These are phyloP conservation scores for Scaptomyza parva DNA, from an alignment of 2,888 invertebrate genomes.

Conservation along the genomic window DNA sequence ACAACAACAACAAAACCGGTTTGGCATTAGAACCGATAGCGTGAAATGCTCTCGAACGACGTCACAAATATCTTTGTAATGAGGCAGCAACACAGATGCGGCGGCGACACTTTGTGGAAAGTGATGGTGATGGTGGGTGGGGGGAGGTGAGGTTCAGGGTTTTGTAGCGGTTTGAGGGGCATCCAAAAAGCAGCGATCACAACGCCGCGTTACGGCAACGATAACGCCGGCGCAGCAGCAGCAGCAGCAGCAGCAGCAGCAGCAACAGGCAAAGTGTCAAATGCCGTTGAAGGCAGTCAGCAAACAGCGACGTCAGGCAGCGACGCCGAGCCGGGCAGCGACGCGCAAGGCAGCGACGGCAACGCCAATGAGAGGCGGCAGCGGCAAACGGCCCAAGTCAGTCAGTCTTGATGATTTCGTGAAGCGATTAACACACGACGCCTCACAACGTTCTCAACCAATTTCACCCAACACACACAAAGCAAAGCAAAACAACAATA, in stretches of 20 bases:
- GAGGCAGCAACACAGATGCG: conserved; percentile 17
- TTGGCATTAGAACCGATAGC: conserved; percentile 40
- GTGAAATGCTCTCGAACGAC: conserved; percentile 19
- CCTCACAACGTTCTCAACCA: conserved; percentile 45
- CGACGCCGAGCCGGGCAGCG: too few species aligned
- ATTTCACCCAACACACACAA: conserved; percentile 15
- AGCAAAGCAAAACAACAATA: conserved; percentile 16
- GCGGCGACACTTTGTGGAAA: conserved; percentile 3
- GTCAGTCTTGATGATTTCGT: conserved; percentile 83
- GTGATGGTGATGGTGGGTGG: not conserved
- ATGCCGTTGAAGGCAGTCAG: conserved; percentile 21
- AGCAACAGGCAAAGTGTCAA: conserved; percentile 9
- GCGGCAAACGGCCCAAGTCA: conserved; percentile 21
- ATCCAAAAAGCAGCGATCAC: not conserved
- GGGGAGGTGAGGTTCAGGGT: not conserved
- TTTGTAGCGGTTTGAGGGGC: too few species aligned
- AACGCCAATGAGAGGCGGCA: conserved; percentile 32
- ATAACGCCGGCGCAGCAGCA: conserved; percentile 29
- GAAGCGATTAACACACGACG: conserved; percentile 79
- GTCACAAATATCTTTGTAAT: conserved; percentile 48
- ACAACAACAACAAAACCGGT: conserved; percentile 38
- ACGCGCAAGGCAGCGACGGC: not conserved
- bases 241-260: conserved; percentile 3
- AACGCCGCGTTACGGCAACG: conserved; percentile 27
- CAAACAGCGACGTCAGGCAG: not conserved